phyloP scores from a whole-genome alignment of 1,140 invertebrate species.

The Ceratina australensis region DNA sequence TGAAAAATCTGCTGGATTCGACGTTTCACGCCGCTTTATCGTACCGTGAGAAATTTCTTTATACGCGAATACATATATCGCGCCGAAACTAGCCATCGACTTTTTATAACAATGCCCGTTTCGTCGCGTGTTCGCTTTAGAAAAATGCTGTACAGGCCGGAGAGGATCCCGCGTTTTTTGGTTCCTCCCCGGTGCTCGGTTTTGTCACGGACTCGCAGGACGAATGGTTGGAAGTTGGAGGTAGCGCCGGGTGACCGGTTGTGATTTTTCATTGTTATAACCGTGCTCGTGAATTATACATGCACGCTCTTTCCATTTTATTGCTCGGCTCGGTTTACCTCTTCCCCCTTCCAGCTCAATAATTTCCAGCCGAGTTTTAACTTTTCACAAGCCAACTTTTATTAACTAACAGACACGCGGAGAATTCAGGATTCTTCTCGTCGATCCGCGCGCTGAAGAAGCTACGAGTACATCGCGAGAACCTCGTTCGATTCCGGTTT shows the following conservation, averaged over 20 bases:
- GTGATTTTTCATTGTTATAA: conserved; percentile 17
- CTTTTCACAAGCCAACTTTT: too few relatives aligned
- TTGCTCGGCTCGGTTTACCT: neutral
- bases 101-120: neutral
- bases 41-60: neutral
- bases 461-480: too few relatives aligned
- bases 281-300: too few relatives aligned
- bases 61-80: neutral
- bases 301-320: conserved; percentile 22
- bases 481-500: neutral
- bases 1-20: neutral
- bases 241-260: neutral
- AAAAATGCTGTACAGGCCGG: neutral
- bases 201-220: neutral
- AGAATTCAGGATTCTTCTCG: too few relatives aligned
- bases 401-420: too few relatives aligned
- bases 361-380: too few relatives aligned
- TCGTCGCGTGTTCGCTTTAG: neutral
- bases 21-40: neutral
- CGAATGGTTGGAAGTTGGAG: conserved; percentile 1
- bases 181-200: neutral
- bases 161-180: neutral
- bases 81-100: conserved; percentile 3
- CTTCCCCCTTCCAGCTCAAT: neutral
- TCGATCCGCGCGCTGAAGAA: too few relatives aligned